Base-by-base conservation (phyloP, 2,113 vertebrate species). In the Lampris incognitus region DNA sequence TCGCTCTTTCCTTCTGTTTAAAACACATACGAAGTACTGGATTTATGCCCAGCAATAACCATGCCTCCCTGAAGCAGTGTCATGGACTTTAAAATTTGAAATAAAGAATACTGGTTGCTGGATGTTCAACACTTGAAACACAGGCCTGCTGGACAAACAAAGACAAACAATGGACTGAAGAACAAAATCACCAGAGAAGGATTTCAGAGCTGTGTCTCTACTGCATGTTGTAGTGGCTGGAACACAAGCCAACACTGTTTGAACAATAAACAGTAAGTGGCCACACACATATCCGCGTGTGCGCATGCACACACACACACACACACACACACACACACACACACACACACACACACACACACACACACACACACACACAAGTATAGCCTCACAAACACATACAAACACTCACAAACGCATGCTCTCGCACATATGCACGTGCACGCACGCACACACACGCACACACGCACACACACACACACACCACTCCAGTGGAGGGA, bases 231-330 rank as follows among this genome's bases (percentile, higher is more conserved):
- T 75, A 51, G 54, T 72, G 71, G 55, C 64, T 66, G 46, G 82
- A 85, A 79, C 74, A 85, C 71, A 88, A 83, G 72, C 52, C 50
- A 81, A 79, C 88, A 76, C 70, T 73, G 75, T 83, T 76, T 42
- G 36, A 77, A 60, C 63, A 79, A 83, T 76, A 61, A 81, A 68
- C 51, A 76, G 37, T 39, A 41, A 24, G 8, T 51, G 62, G n/a
- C 6, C 63, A 51, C 42, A 48, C 69, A 56, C 64, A 71, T 37
- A 48, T 37, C 39, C 57, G 50, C 57, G 51, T 10, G 13, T 50
- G 13, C 70, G 38, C 60, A 56, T 7, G 10, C 51, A 65, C 44
- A 57, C 50, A 50, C 44, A 41, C 54, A 71, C n/a, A 63, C 58
- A 69, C 49, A 57, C 51, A 69, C 40, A 44, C 66, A 8, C n/a